Conservation (phyloP, 2,113 vertebrate species). For the Chloropsis hardwickii region DNA sequence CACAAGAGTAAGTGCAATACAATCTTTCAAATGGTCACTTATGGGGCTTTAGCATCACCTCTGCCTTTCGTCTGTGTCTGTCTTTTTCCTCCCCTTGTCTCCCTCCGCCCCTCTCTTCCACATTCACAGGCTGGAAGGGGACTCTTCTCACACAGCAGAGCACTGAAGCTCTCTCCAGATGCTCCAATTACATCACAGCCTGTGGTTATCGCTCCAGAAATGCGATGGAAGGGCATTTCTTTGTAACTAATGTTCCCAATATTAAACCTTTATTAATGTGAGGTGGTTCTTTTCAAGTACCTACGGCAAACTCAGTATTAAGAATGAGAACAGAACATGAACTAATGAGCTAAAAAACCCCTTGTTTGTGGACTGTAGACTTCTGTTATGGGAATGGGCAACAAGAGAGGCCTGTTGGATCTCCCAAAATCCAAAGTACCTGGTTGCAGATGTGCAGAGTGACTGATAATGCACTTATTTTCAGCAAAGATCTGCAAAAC, state of each 20-base stretch:
- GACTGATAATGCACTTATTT: not conserved
- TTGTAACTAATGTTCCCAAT: not conserved
- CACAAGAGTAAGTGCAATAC: not conserved
- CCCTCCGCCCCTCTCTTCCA: accelerated
- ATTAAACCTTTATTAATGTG: not conserved
- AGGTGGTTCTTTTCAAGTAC: not conserved
- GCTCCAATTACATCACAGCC: not conserved
- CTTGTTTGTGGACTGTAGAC: not conserved
- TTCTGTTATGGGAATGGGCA: not conserved
- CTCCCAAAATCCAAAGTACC: not conserved
- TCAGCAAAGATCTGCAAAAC: not conserved
- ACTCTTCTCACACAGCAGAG: not conserved
- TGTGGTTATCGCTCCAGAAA: not conserved
- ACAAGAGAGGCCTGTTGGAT: not conserved
- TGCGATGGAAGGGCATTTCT: not conserved
- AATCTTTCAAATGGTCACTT: not conserved
- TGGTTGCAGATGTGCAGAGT: not conserved
- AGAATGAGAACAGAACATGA: not conserved
- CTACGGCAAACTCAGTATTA: not conserved
- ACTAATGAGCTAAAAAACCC: not conserved
- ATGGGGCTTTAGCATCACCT: not conserved
- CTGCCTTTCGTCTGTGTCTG: not conserved
- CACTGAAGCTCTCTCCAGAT: not conserved
- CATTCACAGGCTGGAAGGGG: not conserved
- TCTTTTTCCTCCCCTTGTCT: not conserved